A percentile compares a stretch with the other conserved stretches of the same genome.
phyloP scores from a whole-genome alignment of 37 sponge, comb jelly and placozoan genomes.

The Oopsacas minuta region DNA sequence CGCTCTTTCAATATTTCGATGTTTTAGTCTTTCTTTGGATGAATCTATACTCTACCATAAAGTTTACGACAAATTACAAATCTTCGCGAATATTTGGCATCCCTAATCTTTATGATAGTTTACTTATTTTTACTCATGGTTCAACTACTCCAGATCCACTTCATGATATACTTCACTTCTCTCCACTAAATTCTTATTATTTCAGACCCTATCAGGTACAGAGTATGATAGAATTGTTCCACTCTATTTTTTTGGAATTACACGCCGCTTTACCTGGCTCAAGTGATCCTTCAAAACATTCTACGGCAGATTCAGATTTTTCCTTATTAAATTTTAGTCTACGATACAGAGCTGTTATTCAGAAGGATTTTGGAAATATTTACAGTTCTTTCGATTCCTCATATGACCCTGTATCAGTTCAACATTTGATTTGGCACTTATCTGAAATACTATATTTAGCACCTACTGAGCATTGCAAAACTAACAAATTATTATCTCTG shows the following conservation, averaged over 20 bases:
- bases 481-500: background rate
- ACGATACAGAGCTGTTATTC: background rate
- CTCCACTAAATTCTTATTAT: no score
- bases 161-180: no score
- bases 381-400: no score
- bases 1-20: no score
- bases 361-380: background rate
- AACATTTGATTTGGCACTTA: conserved; percentile 16
- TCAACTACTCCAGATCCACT: no score
- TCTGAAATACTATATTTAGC: background rate
- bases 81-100: no score
- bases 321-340: background rate
- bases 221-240: background rate
- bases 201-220: no score
- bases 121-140: no score
- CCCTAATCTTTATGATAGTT: no score
- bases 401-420: background rate
- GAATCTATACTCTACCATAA: no score
- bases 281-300: background rate
- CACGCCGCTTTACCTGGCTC: background rate
- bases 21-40: no score
- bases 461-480: background rate
- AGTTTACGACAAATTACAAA: no score
- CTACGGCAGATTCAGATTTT: background rate
- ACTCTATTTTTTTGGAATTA: background rate